phyloP scores from a whole-genome alignment of 2,113 vertebrate species.

The Phrynosoma platyrhinos region DNA sequence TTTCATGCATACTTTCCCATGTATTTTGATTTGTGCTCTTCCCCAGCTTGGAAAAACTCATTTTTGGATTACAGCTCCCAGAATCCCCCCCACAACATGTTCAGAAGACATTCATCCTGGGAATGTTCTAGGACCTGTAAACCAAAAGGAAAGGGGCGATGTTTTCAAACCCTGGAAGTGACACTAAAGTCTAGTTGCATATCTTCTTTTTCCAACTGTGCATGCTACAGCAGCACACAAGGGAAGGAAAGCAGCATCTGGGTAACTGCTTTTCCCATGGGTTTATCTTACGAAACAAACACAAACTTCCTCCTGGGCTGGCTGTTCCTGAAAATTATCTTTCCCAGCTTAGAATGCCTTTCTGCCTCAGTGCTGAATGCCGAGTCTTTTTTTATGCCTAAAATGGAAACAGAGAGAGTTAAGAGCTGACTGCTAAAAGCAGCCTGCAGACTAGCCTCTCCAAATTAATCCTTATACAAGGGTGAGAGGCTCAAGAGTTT shows the following conservation, averaged over 20 bases:
- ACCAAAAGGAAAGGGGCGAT: too few species aligned
- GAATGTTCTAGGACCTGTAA: neutral
- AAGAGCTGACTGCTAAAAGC: neutral
- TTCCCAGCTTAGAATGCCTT: constrained; percentile 24
- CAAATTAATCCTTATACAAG: neutral
- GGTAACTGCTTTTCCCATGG: neutral
- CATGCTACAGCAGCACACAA: neutral
- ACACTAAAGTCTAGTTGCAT: neutral
- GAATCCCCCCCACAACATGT: too few species aligned
- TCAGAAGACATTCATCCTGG: neutral
- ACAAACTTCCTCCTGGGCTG: constrained; percentile 12
- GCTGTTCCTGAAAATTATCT: neutral
- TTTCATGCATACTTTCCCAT: too few species aligned
- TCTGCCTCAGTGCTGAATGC: neutral
- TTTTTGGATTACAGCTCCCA: too few species aligned
- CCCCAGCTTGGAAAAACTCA: too few species aligned
- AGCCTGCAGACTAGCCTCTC: neutral
- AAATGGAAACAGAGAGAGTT: constrained; percentile 18
- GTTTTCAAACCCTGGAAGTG: neutral
- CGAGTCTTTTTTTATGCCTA: constrained; percentile 9
- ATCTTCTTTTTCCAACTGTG: too few species aligned
- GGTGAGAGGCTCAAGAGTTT: neutral
- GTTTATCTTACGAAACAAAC: neutral
- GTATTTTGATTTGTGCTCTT: too few species aligned
- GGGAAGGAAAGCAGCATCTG: neutral